Conservation (phyloP, 2,113 vertebrate species). For the Aphyosemion australe region DNA sequence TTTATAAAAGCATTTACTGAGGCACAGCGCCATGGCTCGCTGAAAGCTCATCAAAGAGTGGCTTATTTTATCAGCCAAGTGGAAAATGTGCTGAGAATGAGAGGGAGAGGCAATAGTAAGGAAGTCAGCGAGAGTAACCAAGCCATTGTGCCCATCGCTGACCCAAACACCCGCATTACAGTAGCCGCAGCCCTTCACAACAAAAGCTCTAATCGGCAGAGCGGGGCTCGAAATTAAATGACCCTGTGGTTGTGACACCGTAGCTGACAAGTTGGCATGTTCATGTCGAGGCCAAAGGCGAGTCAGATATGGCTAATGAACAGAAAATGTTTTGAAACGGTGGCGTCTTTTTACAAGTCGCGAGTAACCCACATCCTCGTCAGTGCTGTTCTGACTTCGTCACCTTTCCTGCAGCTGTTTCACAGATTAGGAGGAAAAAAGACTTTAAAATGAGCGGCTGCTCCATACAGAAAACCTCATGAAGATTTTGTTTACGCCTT, state of each 20-base stretch:
- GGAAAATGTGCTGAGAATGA: conserved; percentile 79
- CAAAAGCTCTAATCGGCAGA: conserved; percentile 68
- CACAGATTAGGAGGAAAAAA: conserved; percentile 27
- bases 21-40: conserved; percentile 51
- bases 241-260: conserved; percentile 55
- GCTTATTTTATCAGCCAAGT: conserved; percentile 78
- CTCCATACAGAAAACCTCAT: conserved; percentile 27
- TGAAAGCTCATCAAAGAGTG: conserved; percentile 74
- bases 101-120: conserved; percentile 57
- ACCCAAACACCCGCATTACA: conserved; percentile 69
- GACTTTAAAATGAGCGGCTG: conserved; percentile 50
- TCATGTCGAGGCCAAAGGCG: conserved; percentile 42
- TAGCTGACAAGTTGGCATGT: conserved; percentile 50
- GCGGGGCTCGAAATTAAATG: conserved; percentile 59
- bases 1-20: conserved; percentile 73
- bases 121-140: conserved; percentile 70
- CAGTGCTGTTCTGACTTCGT: conserved; percentile 21
- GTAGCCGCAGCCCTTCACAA: conserved; percentile 54
- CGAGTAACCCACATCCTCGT: conserved; percentile 39
- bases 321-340: conserved; percentile 50
- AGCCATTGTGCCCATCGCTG: conserved; percentile 68
- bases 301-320: conserved; percentile 61
- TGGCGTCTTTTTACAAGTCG: conserved; percentile 39
- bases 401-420: conserved; percentile 34
- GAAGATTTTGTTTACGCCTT: conserved; percentile 37